These are phyloP conservation scores for Nephrotoma appendiculata DNA, from an alignment of 2,888 invertebrate genomes.

Conservation along the genomic window DNA sequence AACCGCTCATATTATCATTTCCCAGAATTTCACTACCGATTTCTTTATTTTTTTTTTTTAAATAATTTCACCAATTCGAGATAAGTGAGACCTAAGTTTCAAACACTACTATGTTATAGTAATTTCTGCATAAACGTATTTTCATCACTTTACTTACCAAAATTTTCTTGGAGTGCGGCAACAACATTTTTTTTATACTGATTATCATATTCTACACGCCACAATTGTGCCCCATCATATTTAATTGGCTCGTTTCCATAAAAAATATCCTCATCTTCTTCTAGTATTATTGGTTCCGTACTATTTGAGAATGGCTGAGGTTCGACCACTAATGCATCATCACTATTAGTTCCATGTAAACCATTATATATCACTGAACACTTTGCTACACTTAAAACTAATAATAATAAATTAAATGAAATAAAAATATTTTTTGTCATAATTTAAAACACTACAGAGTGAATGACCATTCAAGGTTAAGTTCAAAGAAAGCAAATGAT, in stretches of 20 bases:
- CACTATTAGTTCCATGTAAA: background rate
- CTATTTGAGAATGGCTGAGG: background rate
- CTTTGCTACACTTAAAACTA: background rate
- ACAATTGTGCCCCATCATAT: conserved; percentile 63
- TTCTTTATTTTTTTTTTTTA: too few relatives aligned
- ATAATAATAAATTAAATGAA: background rate
- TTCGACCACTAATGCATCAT: background rate
- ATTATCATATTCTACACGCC: conserved; percentile 46
- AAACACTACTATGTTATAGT: too few relatives aligned
- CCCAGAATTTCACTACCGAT: too few relatives aligned
- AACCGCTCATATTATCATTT: too few relatives aligned
- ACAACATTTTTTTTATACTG: conserved; percentile 38
- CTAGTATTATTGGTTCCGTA: background rate
- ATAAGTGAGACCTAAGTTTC: too few relatives aligned
- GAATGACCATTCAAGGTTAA: background rate
- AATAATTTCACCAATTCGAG: too few relatives aligned
- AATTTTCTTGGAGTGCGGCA: conserved; percentile 38
- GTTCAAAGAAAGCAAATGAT: background rate
- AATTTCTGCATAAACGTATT: background rate
- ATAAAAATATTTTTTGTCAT: background rate
- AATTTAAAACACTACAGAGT: background rate
- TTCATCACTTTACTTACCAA: conserved; percentile 34
- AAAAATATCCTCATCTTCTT: conserved; percentile 3
- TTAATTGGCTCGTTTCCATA: conserved; percentile 31
- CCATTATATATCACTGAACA: background rate